phyloP scores from a whole-genome alignment of 2,888 invertebrate genomes.

The Stenichneumon culpator region DNA sequence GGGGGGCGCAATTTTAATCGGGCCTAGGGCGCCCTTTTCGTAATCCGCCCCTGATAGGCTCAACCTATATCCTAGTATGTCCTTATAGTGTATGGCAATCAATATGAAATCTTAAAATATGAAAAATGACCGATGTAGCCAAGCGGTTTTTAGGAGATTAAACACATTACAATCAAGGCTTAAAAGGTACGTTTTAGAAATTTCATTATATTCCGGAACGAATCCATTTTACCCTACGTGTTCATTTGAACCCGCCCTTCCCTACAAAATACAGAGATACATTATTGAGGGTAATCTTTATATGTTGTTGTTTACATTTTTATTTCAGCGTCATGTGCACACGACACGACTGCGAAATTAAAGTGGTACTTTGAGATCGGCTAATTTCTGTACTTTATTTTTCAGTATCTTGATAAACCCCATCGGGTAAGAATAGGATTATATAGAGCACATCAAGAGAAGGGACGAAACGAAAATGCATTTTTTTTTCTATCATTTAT shows the following conservation, averaged over 20 bases:
- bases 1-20: too few relatives aligned
- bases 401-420: too few relatives aligned
- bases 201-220: not conserved
- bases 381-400: not conserved
- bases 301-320: conserved; percentile 16
- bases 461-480: not conserved
- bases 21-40: too few relatives aligned
- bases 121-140: not conserved
- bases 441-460: not conserved
- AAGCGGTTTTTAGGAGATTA: not conserved
- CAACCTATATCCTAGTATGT: too few relatives aligned
- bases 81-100: not conserved
- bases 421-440: not conserved
- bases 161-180: not conserved
- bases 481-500: not conserved
- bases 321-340: not conserved
- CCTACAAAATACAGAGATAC: too few relatives aligned
- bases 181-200: not conserved
- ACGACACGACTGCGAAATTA: not conserved
- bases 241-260: not conserved
- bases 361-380: not conserved
- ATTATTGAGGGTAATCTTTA: not conserved
- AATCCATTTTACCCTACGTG: not conserved
- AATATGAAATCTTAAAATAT: not conserved
- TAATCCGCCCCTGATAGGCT: too few relatives aligned